A percentile compares a stretch with the other conserved stretches of the same genome.
These are phyloP conservation scores for Coelogynopora nodosa DNA, from an alignment of 2,888 invertebrate species.

Conservation along the genomic window DNA sequence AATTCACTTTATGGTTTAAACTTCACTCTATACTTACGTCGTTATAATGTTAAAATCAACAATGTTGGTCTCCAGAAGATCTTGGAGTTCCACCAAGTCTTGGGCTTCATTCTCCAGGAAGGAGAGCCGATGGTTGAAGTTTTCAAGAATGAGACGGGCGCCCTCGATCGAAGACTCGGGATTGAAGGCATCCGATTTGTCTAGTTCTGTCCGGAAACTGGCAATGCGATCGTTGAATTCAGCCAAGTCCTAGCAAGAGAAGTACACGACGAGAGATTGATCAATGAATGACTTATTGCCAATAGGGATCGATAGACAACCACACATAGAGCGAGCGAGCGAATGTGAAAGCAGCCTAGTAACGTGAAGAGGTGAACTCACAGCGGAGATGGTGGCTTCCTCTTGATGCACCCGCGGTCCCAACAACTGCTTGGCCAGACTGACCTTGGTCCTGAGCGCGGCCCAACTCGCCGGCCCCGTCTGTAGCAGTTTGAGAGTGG, in stretches of 20 bases:
- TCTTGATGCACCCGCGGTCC: slow-evolving; percentile 61
- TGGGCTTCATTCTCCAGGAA: slow-evolving; percentile 60
- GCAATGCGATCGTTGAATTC: slow-evolving; percentile 57
- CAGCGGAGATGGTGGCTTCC: slow-evolving; percentile 53
- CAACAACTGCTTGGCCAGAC: slow-evolving; percentile 60
- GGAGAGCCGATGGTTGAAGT: slow-evolving; percentile 55
- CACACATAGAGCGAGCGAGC: no score
- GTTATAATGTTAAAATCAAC: slow-evolving; percentile 59
- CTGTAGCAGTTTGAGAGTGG: slow-evolving; percentile 56
- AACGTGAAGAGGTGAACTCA: not conserved
- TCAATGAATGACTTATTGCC: no score
- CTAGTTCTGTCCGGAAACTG: slow-evolving; percentile 54
- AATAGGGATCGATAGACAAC: no score
- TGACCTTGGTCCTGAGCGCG: slow-evolving; percentile 60
- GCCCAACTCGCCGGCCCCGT: slow-evolving; percentile 59
- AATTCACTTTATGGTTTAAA: no score
- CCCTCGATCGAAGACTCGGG: slow-evolving; percentile 55
- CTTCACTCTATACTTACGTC: slow-evolving; percentile 57
- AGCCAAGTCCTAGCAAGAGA: slow-evolving; percentile 54
- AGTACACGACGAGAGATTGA: no score
- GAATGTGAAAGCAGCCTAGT: no score
- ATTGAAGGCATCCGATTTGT: slow-evolving; percentile 56
- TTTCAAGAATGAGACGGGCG: slow-evolving; percentile 56
- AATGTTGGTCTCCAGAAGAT: slow-evolving; percentile 58
- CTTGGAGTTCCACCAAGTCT: slow-evolving; percentile 60